Conservation (phyloP, 2,113 vertebrate species). For the Tauraco erythrolophus region DNA sequence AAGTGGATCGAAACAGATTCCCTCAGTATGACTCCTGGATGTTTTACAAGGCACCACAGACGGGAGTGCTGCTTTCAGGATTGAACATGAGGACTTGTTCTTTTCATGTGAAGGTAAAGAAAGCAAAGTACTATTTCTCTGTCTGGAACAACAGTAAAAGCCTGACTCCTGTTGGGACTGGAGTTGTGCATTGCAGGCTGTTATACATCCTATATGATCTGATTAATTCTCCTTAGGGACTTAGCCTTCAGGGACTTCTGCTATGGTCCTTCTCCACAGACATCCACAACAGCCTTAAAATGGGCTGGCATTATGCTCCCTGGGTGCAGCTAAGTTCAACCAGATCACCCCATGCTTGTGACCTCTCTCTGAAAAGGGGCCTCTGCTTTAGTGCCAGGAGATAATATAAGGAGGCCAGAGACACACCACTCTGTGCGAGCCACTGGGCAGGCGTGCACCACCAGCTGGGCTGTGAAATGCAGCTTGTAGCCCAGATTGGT, state of each 20-base stretch:
- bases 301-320: background rate
- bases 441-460: background rate
- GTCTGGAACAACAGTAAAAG: background rate
- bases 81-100: background rate
- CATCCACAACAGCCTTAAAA: background rate
- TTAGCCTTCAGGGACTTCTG: background rate
- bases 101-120: background rate
- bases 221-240: background rate
- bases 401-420: background rate
- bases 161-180: background rate
- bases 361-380: background rate
- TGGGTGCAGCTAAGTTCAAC: background rate
- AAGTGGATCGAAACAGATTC: background rate
- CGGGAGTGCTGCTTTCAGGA: background rate
- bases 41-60: background rate
- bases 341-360: background rate
- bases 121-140: background rate
- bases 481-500: background rate
- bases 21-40: background rate
- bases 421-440: rapidly evolving
- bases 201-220: rapidly evolving
- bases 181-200: background rate
- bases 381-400: background rate
- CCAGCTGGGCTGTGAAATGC: background rate
- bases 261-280: background rate